These are phyloP conservation scores for Lagocephalus sceleratus DNA, from an alignment of 2,797 vertebrate genomes.

Conservation along the genomic window DNA sequence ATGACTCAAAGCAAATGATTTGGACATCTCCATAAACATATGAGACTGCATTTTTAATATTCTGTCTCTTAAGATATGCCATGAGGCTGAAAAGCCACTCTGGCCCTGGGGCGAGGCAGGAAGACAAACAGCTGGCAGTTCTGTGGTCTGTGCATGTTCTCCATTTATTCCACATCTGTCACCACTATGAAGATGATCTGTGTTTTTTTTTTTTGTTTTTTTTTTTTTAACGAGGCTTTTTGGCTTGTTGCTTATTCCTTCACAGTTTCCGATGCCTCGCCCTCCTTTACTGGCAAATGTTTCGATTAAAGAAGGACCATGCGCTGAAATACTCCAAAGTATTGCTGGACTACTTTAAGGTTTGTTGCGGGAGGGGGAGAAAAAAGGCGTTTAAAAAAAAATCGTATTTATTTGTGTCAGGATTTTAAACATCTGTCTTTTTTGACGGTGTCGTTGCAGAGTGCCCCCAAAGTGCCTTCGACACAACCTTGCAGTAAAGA, in stretches of 20 bases:
- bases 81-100: slow-evolving; percentile 96
- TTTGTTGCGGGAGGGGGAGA: slow-evolving; percentile 57
- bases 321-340: slow-evolving; percentile 97
- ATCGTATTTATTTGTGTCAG: background rate
- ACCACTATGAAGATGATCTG: slow-evolving; percentile 14
- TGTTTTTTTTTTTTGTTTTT: slow-evolving; percentile 24
- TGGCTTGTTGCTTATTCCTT: too few relatives aligned
- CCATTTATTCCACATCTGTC: slow-evolving; percentile 47
- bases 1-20: background rate
- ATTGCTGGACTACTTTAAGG: slow-evolving; percentile 97
- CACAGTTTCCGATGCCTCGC: slow-evolving; percentile 93
- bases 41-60: slow-evolving; percentile 17
- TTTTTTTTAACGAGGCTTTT: slow-evolving; percentile 10
- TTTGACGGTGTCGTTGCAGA: slow-evolving; percentile 71
- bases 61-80: slow-evolving; percentile 84
- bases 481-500: slow-evolving; percentile 81
- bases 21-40: background rate
- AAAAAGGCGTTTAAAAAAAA: too few relatives aligned
- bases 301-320: slow-evolving; percentile 94
- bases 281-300: slow-evolving; percentile 99
- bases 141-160: slow-evolving; percentile 83
- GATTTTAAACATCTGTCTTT: background rate
- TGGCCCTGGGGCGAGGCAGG: slow-evolving; percentile 84
- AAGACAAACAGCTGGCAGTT: slow-evolving; percentile 95
- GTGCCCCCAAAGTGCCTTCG: slow-evolving; percentile 87